A percentile compares a stretch with the other conserved stretches of the same genome.
Conservation (phyloP, 2,888 invertebrate genomes). For the Rhagonycha lutea region DNA sequence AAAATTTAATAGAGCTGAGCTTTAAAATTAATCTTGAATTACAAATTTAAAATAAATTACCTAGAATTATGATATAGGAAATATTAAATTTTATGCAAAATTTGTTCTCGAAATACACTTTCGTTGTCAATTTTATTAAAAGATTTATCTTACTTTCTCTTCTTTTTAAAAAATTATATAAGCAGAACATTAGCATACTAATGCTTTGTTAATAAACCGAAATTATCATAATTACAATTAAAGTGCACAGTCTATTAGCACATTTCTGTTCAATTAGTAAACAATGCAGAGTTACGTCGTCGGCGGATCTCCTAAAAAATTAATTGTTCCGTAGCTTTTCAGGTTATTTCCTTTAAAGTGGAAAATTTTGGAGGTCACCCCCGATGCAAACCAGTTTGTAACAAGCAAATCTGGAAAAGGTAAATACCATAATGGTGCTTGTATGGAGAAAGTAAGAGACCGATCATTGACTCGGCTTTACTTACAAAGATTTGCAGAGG, state of each 20-base stretch:
- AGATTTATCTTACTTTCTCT: background rate
- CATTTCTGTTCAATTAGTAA: background rate
- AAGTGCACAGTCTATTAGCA: background rate
- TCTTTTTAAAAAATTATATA: background rate
- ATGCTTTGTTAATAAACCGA: background rate
- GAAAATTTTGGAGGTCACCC: background rate
- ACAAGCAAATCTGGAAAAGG: background rate
- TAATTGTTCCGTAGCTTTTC: background rate
- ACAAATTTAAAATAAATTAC: background rate
- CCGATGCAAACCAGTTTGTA: background rate
- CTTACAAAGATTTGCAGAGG: constrained; percentile 3
- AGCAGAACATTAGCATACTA: background rate
- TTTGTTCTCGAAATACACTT: background rate
- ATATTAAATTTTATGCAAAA: background rate
- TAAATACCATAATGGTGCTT: background rate
- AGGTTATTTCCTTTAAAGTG: background rate
- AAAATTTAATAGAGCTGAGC: background rate
- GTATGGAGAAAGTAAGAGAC: background rate
- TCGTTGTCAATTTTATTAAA: background rate
- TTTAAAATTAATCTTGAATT: background rate
- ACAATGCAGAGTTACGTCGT: background rate
- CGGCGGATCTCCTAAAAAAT: background rate
- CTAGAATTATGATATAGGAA: background rate
- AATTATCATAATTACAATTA: background rate
- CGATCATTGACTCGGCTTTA: background rate